Evolutionary conservation across 2,888 invertebrate genomes (phyloP), one percentile per base, ranked within the genome.

Genomic region (Trichogramma evanescens): DNA sequence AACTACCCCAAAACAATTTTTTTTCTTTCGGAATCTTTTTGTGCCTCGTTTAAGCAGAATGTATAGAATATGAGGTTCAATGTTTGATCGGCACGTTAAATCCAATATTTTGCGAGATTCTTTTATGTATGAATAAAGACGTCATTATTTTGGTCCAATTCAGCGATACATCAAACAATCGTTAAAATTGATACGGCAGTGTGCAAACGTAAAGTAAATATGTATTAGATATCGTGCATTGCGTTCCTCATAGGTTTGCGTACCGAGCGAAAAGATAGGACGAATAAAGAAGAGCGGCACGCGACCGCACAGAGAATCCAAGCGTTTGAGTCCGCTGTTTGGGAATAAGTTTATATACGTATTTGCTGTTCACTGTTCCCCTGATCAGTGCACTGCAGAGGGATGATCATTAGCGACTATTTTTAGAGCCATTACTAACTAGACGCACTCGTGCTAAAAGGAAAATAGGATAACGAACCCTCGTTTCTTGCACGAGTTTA

Each of bases 161-260:
- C 26, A 26, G 26, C 26, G 26, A 26, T 26, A 26, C 26, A 26
- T 26, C 26, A 26, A 26, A 43, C 50, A 69, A 67, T 71, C 69
- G 69, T 74, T 74, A 73, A 70, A 70, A 66, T 64, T 66, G 68
- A 71, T 71, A 69, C 70, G 65, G 48, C 46, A 10, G 10, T 26
- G 26, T 26, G 26, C 3, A 26, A 26, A 26, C 26, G 26, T 1
- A 26, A 26, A 26, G 26, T 26, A 26, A 26, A 26, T 26, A 26
- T 26, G 26, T 26, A 26, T 26, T 26, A 26, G 26, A 26, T 26
- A 26, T 46, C 46, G n/a, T 5, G 4, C 50, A 3, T 40, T 40
- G 40, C 50, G 9, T 26, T 26, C 2, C 40, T 39, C 38, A 39
- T 42, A 43, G 52, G 42, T 62, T 55, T 58, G 58, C 58, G 58